Evolutionary conservation across 2,797 vertebrate genomes (phyloP).

Genomic region (Buceros bicornis): DNA sequence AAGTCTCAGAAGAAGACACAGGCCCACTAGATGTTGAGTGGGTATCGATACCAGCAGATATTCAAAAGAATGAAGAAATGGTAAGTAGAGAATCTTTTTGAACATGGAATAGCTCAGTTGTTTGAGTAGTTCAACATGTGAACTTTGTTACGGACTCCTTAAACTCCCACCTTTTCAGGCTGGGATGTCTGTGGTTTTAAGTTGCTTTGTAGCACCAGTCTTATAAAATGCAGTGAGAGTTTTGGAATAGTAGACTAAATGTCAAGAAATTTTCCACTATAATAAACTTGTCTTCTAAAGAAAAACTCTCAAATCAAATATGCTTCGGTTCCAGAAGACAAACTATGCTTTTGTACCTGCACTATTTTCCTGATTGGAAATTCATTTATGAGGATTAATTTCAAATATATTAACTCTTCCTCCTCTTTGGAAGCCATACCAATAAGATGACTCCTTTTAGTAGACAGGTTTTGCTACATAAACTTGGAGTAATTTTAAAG

Average conservation of each 20-base stretch:
- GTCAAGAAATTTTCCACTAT: background rate
- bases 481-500: background rate
- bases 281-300: background rate
- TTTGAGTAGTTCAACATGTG: background rate
- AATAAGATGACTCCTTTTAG: background rate
- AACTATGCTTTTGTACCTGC: background rate
- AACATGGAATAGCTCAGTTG: background rate
- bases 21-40: slow-evolving; percentile 94
- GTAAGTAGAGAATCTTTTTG: slow-evolving; percentile 78
- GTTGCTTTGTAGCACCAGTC: background rate
- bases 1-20: slow-evolving; percentile 78
- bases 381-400: background rate
- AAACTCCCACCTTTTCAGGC: background rate
- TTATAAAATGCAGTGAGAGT: background rate
- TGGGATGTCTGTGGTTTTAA: background rate
- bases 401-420: background rate
- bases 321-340: background rate
- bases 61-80: slow-evolving; percentile 88
- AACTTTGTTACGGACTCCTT: background rate
- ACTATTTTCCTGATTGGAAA: background rate
- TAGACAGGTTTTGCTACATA: background rate
- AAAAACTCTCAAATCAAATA: background rate
- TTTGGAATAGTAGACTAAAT: background rate
- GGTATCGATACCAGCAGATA: slow-evolving; percentile 89
- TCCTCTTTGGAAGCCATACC: background rate